phyloP scores from a whole-genome alignment of 2,888 invertebrate genomes.

The Nemotelus pantherinus region DNA sequence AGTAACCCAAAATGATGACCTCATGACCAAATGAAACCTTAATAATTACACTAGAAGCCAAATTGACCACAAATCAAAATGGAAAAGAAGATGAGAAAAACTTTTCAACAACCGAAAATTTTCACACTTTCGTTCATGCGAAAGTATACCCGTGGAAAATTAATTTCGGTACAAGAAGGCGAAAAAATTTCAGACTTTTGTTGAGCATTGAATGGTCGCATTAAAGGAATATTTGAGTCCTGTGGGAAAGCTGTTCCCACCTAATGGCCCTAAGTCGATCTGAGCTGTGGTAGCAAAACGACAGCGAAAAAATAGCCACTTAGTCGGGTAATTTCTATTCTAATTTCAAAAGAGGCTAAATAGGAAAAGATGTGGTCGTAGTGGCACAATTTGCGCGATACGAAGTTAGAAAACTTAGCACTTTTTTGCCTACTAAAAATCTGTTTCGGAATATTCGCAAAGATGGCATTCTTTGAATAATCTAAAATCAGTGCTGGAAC shows the following conservation, averaged over 20 bases:
- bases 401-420: background rate
- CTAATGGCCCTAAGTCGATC: background rate
- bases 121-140: constrained; percentile 34
- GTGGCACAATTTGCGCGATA: background rate
- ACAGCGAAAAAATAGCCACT: background rate
- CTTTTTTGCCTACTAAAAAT: background rate
- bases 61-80: constrained; percentile 34
- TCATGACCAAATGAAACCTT: constrained; percentile 34
- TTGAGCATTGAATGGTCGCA: background rate
- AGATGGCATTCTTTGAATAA: background rate
- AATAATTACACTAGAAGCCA: constrained; percentile 34
- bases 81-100: background rate
- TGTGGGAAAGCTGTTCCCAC: background rate
- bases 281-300: background rate
- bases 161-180: constrained; percentile 6
- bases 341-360: constrained; percentile 5
- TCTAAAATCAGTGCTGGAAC: constrained; percentile 2
- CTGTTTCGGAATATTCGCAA: background rate
- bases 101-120: constrained; percentile 19
- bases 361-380: background rate
- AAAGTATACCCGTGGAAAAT: constrained; percentile 26
- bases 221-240: constrained; percentile 12
- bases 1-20: constrained; percentile 13
- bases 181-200: background rate
- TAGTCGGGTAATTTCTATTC: constrained; percentile 14